Evolutionary conservation across 2,113 vertebrate genomes (phyloP).

Genomic region (Trichomycterus rosablanca): DNA sequence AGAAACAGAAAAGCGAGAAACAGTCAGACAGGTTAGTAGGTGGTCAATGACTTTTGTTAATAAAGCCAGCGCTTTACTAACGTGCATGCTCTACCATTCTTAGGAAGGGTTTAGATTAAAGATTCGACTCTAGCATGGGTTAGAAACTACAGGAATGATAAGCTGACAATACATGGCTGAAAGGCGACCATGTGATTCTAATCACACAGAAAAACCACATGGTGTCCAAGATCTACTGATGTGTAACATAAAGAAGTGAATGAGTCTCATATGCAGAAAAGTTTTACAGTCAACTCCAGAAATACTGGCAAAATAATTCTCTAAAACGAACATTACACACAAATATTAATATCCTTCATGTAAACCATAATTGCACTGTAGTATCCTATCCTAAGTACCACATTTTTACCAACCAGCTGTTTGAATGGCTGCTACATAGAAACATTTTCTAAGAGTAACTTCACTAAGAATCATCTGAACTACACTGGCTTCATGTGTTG

Average conservation of each 20-base stretch:
- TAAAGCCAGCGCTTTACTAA: slow-evolving; percentile 56
- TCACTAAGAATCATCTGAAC: no score
- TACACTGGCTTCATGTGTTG: no score
- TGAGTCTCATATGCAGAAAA: no score
- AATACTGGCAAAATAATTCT: no score
- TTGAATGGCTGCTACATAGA: no score
- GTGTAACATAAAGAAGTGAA: slow-evolving; percentile 5
- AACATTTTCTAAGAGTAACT: no score
- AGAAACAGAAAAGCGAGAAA: slow-evolving; percentile 66
- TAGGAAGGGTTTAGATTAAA: slow-evolving; percentile 41
- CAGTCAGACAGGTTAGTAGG: slow-evolving; percentile 77
- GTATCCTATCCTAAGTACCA: no score
- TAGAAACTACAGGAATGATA: slow-evolving; percentile 30
- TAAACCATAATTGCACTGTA: no score
- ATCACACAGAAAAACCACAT: background rate
- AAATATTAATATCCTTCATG: no score
- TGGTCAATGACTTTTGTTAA: slow-evolving; percentile 54
- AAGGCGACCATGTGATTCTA: background rate
- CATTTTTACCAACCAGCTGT: no score
- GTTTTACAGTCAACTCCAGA: no score
- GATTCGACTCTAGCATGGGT: slow-evolving; percentile 22
- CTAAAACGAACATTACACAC: no score
- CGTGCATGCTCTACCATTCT: slow-evolving; percentile 50
- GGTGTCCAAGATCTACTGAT: slow-evolving; percentile 26
- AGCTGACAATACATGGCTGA: slow-evolving; percentile 21